Evolutionary conservation across 1,140 invertebrate species (phyloP), one percentile per base, ranked within the genome.

Genomic region (Saxidomus purpurata): DNA sequence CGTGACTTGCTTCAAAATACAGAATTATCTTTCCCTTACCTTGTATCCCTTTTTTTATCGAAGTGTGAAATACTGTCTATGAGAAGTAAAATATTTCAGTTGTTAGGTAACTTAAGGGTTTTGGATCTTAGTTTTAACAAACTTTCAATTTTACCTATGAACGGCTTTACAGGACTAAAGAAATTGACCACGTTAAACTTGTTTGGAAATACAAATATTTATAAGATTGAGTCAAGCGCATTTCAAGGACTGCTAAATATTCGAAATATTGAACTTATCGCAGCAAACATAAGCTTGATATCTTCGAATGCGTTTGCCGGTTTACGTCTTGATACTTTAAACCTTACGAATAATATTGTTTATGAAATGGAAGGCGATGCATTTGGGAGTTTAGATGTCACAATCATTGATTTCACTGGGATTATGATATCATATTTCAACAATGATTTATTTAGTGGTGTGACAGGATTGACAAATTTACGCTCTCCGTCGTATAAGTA

Each of bases 101-200:
- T n/a, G 34, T 31, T 74, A 22, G 1, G 19, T 19, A 89, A 89
- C 49, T 55, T 91, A 34, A 25, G 55, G 15, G 13, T 19, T 47
- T 28, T 91, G 11, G 84, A 90, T 63, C 81, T 92, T 1, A 86
- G 81, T 55, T 28, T 84, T 36, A 90, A 89, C 40, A 47, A 59
- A n/a, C 55, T 90, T 28, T 36, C 47, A 28, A 59, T 22, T 9
- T 38, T 86, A 17, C 40, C 28, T 19, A 6, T 19, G 19, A n/a
- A 36, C 31, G 49, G 63, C 15, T 91, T 91, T 80, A 6, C n/a
- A 3, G 84, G 76, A 13, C 40, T 92, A 15, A 13, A 4, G 0
- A 76, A 61, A 40, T 31, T 92, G 1, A 71, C 40, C 36, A 4
- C 22, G 9, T 49, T 90, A 22, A 87, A 83, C 36, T 71, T 91